These are phyloP conservation scores for Elgaria multicarinata DNA, from an alignment of 2,113 vertebrate species.

Conservation along the genomic window DNA sequence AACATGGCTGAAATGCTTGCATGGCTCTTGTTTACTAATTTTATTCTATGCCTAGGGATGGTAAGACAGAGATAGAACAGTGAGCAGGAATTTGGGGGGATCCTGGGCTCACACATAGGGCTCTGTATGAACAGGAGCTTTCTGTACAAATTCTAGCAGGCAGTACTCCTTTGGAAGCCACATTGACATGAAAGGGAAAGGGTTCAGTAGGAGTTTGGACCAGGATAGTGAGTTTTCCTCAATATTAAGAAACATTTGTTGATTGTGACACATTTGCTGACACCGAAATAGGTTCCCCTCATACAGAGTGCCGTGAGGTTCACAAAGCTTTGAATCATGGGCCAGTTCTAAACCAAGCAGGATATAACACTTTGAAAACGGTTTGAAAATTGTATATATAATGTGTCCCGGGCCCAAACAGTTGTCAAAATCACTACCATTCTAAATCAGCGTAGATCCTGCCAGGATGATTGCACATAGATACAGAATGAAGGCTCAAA, in stretches of 20 bases:
- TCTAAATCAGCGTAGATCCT: too few species aligned
- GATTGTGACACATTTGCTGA: background rate
- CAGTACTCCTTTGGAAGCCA: background rate
- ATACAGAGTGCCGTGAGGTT: background rate
- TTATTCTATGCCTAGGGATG: slow-evolving; percentile 58
- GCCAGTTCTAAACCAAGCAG: too few species aligned
- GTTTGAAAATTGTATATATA: too few species aligned
- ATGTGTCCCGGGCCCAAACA: too few species aligned
- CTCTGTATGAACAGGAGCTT: background rate
- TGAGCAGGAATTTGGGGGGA: background rate
- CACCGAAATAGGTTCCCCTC: background rate
- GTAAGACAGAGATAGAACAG: slow-evolving; percentile 44
- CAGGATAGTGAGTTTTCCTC: background rate
- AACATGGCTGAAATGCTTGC: slow-evolving; percentile 48
- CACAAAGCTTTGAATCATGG: background rate
- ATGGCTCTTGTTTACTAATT: slow-evolving; percentile 63
- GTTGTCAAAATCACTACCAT: too few species aligned
- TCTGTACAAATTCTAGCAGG: background rate
- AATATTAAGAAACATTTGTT: background rate
- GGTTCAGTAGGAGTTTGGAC: background rate
- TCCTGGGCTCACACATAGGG: background rate
- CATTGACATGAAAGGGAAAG: fast-evolving
- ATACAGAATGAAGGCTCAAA: background rate
- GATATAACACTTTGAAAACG: too few species aligned
- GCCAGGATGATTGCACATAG: background rate